Base-by-base conservation (phyloP, 1,140 invertebrate species). In the Zaprionus gabonicus region DNA sequence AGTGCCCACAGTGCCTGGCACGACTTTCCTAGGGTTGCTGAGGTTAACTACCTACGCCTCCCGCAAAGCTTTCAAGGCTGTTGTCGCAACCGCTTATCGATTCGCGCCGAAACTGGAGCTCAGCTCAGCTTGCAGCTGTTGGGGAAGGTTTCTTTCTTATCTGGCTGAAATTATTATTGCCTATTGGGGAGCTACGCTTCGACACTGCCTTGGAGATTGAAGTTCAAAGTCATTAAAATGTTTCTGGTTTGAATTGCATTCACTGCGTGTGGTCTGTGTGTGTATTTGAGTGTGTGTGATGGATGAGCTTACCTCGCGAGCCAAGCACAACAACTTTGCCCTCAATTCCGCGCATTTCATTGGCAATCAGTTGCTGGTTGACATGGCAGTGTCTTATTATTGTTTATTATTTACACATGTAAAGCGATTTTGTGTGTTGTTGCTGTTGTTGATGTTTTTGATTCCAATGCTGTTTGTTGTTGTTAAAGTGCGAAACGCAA, bases 281-380 rank as follows among this genome's bases (percentile, higher is more conserved):
- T 51, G 3, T 51, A 9, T 23, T 3, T 49, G 20, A 23, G 17
- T 49, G 46, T 49, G 46, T 49, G 46, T 51, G 46, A 12, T 59
- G 34, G 66, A 76, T 78, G 56, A 70, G 82, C 92, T 94, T 94
- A 97, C 96, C 96, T 95, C 97, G 96, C 51, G 96, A 95, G 44
- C 96, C 96, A 44, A 97, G 93, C 71, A 97, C 95, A 63, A 97
- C 96, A 67, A 97, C 95, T 95, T 97, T 97, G 71, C 95, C 96
- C 93, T 97, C 96, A 70, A 97, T 93, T 60, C 95, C 94, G 91
- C 95, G 95, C 96, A 96, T 95, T 60, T 85, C 88, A 66, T 44
- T 36, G 56, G 38, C 64, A 84, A 38, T 77, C 70, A 75, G 49
- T 79, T 64, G 78, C 78, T 66, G 78, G 64, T 76, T 81, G 66